phyloP scores from a whole-genome alignment of 1,140 invertebrate genomes.

The Brachionus rubens region DNA sequence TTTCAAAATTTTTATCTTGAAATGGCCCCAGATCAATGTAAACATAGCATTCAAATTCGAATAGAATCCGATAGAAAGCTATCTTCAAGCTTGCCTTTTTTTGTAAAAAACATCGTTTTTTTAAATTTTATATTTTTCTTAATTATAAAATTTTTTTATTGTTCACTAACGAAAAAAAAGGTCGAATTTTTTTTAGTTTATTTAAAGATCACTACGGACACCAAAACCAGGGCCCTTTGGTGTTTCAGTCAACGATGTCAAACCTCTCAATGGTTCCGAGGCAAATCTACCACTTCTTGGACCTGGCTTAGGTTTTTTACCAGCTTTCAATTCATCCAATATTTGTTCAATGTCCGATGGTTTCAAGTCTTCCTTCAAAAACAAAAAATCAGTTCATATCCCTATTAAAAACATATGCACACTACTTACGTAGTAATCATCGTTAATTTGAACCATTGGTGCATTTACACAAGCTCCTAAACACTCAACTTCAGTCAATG shows the following conservation, averaged over 20 bases:
- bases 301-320: conserved; percentile 80
- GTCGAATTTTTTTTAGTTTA: no score
- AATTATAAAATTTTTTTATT: no score
- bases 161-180: no score
- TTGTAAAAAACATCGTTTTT: no score
- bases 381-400: conserved; percentile 47
- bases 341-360: conserved; percentile 82
- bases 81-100: no score
- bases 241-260: conserved; percentile 80
- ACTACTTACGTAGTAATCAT: conserved; percentile 88
- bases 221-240: conserved; percentile 87
- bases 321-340: conserved; percentile 78
- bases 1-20: no score
- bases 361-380: conserved; percentile 80
- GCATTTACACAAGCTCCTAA: conserved; percentile 98
- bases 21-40: no score
- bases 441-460: conserved; percentile 97
- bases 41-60: no score
- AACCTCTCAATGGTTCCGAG: conserved; percentile 78
- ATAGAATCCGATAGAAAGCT: no score
- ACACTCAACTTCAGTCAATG: conserved; percentile 93
- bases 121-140: no score
- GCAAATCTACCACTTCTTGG: conserved; percentile 82
- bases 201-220: conserved; percentile 77
- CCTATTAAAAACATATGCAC: background rate